Evolutionary conservation across 2,797 vertebrate species (phyloP).

Genomic region (Catamblyrhynchus diadema): DNA sequence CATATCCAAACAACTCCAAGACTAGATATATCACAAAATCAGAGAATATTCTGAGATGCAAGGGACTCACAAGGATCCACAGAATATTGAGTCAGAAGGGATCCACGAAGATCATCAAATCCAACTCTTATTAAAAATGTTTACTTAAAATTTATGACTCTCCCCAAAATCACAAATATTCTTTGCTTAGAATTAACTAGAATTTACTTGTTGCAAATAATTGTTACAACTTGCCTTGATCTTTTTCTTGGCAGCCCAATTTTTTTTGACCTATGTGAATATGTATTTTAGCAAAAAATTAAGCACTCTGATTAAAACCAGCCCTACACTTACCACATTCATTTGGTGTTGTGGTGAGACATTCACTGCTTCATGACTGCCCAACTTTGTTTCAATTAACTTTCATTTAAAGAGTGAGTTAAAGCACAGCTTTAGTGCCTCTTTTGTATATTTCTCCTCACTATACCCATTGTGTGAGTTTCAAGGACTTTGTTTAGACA

Average conservation of each 20-base stretch:
- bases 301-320: neutral
- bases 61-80: neutral
- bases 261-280: neutral
- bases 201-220: neutral
- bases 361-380: neutral
- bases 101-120: neutral
- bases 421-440: neutral
- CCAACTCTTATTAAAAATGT: neutral
- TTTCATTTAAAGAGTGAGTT: neutral
- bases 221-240: neutral
- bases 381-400: neutral
- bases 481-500: neutral
- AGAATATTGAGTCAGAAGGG: neutral
- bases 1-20: neutral
- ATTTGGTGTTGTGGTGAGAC: no score
- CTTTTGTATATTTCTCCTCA: neutral
- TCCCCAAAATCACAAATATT: neutral
- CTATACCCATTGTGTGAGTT: fast-evolving
- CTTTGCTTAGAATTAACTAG: neutral
- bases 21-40: neutral
- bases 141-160: neutral
- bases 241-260: neutral
- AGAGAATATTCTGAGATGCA: neutral
- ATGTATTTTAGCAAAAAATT: neutral
- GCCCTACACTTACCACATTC: neutral